Conservation (phyloP, 2,888 invertebrate genomes). For the Lycia hirtaria region DNA sequence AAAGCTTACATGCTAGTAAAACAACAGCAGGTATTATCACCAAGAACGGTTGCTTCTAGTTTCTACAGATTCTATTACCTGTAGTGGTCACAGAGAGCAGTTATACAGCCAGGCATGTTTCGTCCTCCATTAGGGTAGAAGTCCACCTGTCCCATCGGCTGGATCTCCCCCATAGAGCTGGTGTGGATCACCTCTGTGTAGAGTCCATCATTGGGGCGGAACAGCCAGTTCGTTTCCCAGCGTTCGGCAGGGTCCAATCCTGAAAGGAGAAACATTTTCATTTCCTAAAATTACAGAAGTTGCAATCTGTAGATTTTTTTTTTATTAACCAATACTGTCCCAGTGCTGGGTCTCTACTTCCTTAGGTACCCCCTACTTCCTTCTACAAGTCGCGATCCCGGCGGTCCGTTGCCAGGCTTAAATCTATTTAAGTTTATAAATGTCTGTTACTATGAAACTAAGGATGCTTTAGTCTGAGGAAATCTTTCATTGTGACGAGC, state of each 20-base stretch:
- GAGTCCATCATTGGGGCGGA: slow-evolving; percentile 46
- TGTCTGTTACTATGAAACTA: no score
- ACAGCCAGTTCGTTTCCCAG: slow-evolving; percentile 44
- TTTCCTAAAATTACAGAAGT: no score
- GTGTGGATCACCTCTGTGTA: slow-evolving; percentile 64
- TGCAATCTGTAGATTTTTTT: no score
- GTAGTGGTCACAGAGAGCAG: slow-evolving; percentile 50
- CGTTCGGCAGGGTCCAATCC: slow-evolving; percentile 58
- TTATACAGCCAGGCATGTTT: slow-evolving; percentile 54
- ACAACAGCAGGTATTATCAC: background rate
- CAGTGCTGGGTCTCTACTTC: no score
- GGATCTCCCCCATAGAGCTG: slow-evolving; percentile 47
- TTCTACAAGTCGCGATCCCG: no score
- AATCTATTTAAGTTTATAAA: no score
- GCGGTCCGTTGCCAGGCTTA: no score
- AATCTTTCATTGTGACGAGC: no score
- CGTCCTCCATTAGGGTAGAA: slow-evolving; percentile 61
- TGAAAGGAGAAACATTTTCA: no score
- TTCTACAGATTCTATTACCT: slow-evolving; percentile 43
- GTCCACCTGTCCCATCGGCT: slow-evolving; percentile 49
- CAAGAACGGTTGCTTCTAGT: background rate
- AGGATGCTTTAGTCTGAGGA: no score
- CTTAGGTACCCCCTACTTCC: no score
- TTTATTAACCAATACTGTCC: no score
- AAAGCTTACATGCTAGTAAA: background rate